Conservation (phyloP, 2,888 invertebrate species). For the Troides aeacus region DNA sequence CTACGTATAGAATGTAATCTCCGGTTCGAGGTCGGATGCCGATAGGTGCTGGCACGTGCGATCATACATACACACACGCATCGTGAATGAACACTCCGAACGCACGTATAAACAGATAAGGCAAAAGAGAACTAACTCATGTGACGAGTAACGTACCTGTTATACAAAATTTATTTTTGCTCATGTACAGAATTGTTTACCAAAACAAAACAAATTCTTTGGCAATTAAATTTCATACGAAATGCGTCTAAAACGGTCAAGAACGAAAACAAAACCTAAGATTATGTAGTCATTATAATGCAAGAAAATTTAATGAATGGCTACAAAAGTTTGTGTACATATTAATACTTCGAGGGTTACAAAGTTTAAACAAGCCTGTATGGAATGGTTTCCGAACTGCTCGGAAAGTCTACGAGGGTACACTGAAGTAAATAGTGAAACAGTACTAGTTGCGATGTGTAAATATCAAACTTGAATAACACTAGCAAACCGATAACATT, state of each 20-base stretch:
- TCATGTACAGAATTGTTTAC: no score
- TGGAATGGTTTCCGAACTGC: constrained; percentile 11
- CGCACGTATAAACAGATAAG: constrained; percentile 37
- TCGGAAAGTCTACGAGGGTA: constrained; percentile 14
- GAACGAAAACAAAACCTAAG: constrained; percentile 6
- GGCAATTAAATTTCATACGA: no score
- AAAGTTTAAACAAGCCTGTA: constrained; percentile 28
- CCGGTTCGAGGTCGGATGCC: constrained; percentile 18
- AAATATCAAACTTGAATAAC: constrained; percentile 12
- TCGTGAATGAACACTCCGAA: constrained; percentile 40
- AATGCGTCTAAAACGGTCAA: neutral
- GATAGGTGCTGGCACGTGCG: constrained; percentile 43
- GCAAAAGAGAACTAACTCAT: neutral
- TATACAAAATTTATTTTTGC: neutral
- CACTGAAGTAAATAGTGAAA: constrained; percentile 12
- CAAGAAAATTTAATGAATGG: constrained; percentile 15
- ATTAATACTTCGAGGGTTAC: constrained; percentile 21
- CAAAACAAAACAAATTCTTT: no score
- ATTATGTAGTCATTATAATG: constrained; percentile 18
- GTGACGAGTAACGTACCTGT: neutral
- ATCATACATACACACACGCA: constrained; percentile 41
- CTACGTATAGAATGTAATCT: constrained; percentile 20
- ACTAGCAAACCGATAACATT: neutral
- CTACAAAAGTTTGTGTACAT: constrained; percentile 25
- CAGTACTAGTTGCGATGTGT: constrained; percentile 5